Conservation (phyloP, 2,797 vertebrate genomes). For the Antennarius maculatus region DNA sequence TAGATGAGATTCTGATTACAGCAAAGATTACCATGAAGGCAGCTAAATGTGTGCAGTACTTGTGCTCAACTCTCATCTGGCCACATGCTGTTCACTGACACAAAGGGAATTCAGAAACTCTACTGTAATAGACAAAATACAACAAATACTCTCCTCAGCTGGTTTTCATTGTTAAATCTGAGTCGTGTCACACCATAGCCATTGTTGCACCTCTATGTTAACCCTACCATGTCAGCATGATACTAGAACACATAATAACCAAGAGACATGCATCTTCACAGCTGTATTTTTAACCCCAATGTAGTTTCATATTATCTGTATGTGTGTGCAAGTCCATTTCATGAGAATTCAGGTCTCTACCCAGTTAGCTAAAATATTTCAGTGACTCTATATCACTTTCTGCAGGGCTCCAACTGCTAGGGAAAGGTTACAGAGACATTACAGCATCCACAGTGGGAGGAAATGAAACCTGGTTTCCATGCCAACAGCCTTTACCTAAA, state of each 20-base stretch:
- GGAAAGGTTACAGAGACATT: constrained; percentile 66
- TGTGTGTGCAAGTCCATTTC: constrained; percentile 12
- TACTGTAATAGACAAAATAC: not conserved
- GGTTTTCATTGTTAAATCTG: not conserved
- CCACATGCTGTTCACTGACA: constrained; percentile 18
- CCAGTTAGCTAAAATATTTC: constrained; percentile 13
- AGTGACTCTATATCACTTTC: constrained; percentile 39
- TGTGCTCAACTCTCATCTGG: constrained; percentile 12
- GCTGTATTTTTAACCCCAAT: constrained; percentile 35
- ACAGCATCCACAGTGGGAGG: constrained; percentile 55
- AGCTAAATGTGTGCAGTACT: constrained; percentile 15
- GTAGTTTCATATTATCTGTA: constrained; percentile 6
- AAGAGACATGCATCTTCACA: constrained; percentile 22
- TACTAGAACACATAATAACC: constrained; percentile 36
- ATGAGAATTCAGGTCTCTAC: constrained; percentile 18
- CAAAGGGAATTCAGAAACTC: constrained; percentile 6
- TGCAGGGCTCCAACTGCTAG: constrained; percentile 26
- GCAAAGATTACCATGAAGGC: constrained; percentile 24
- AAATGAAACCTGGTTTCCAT: constrained; percentile 70
- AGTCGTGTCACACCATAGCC: constrained; percentile 22
- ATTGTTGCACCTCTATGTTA: constrained; percentile 30
- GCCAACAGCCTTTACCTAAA: constrained; percentile 80
- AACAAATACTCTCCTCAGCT: not conserved
- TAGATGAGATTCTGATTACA: constrained; percentile 54
- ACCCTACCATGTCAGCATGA: constrained; percentile 33